Evolutionary conservation across 2,888 invertebrate species (phyloP).

Genomic region (Zygothrica quintamaculata): DNA sequence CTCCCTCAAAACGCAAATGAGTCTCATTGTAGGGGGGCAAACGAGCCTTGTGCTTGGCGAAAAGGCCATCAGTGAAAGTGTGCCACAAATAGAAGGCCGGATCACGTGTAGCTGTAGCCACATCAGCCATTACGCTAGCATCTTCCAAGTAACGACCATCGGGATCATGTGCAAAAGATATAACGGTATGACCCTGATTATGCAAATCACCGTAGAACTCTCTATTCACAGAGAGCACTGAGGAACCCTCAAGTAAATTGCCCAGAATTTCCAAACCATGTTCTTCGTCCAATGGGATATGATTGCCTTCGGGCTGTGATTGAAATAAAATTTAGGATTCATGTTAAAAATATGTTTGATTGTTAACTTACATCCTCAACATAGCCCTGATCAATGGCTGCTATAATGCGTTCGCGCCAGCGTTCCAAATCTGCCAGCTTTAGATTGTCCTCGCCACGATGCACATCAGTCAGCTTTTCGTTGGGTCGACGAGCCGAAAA

Average conservation of each 20-base stretch:
- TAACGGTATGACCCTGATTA: slow-evolving; percentile 92
- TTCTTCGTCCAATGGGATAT: slow-evolving; percentile 81
- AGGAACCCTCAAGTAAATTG: slow-evolving; percentile 90
- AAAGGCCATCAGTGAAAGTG: slow-evolving; percentile 90
- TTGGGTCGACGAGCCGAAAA: slow-evolving; percentile 90
- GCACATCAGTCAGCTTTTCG: slow-evolving; percentile 87
- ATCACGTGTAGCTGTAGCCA: slow-evolving; percentile 93
- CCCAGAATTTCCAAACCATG: slow-evolving; percentile 92
- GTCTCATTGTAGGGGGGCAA: slow-evolving; percentile 86
- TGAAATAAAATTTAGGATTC: background rate
- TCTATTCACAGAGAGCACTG: slow-evolving; percentile 87
- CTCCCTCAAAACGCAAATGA: slow-evolving; percentile 71
- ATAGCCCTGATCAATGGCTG: slow-evolving; percentile 89
- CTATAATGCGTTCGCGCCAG: slow-evolving; percentile 90
- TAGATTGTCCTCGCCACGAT: slow-evolving; percentile 87
- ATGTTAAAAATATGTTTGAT: no score
- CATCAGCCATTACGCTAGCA: slow-evolving; percentile 91
- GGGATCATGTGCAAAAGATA: slow-evolving; percentile 92
- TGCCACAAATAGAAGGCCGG: slow-evolving; percentile 95
- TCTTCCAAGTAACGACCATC: slow-evolving; percentile 89
- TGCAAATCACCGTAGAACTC: slow-evolving; percentile 91
- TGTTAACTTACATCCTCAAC: slow-evolving; percentile 86
- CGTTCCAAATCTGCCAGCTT: slow-evolving; percentile 88
- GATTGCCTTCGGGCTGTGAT: slow-evolving; percentile 63
- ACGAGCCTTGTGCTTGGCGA: slow-evolving; percentile 89